Evolutionary conservation across 2,888 invertebrate species (phyloP).

Genomic region (Stenotaenia linearis): DNA sequence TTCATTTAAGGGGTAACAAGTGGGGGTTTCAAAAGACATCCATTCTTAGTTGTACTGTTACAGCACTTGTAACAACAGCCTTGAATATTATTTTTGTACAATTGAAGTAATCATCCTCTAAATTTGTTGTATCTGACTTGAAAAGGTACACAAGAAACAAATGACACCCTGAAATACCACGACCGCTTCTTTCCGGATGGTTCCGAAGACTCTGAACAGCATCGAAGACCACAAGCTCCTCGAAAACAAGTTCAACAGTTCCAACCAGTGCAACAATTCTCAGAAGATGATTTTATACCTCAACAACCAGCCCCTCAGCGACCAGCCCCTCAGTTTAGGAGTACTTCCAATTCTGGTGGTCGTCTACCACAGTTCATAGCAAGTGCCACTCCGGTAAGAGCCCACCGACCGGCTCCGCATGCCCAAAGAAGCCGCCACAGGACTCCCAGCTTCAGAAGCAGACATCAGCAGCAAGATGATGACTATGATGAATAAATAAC

Average conservation of each 20-base stretch:
- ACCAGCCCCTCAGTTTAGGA: neutral
- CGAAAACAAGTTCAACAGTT: neutral
- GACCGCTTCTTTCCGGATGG: slow-evolving; percentile 44
- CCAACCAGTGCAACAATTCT: neutral
- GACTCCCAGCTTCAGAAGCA: neutral
- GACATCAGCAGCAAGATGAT: neutral
- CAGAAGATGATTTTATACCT: neutral
- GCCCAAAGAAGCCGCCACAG: neutral
- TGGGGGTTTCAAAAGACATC: too few relatives aligned
- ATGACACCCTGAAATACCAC: slow-evolving; percentile 44
- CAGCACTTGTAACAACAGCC: too few relatives aligned
- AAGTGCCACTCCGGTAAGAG: neutral
- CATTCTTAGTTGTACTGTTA: too few relatives aligned
- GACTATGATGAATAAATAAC: neutral
- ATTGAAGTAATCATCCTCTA: too few relatives aligned
- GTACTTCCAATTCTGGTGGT: neutral
- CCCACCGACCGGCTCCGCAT: neutral
- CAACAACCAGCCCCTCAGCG: neutral
- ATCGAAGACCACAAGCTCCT: neutral
- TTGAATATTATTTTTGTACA: too few relatives aligned
- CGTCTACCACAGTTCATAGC: neutral
- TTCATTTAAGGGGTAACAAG: too few relatives aligned
- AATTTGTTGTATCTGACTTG: too few relatives aligned
- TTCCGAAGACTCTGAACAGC: slow-evolving; percentile 33
- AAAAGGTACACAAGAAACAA: slow-evolving; percentile 38